A percentile compares a stretch with the other conserved stretches of the same genome.
Conservation (phyloP, 2,888 invertebrate species). For the Pristionchus mayeri region DNA sequence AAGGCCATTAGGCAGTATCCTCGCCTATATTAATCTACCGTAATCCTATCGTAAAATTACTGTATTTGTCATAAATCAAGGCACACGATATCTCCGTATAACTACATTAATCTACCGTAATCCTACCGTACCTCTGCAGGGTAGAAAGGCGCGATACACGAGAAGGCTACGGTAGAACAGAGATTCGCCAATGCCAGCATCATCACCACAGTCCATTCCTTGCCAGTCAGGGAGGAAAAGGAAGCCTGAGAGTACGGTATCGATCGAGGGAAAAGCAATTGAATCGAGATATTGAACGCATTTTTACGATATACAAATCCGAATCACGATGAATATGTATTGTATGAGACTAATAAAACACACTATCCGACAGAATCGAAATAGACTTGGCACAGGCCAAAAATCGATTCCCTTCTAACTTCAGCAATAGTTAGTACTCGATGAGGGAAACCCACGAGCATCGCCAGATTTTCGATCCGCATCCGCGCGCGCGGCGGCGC, state of each 20-base stretch:
- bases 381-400: too few relatives aligned
- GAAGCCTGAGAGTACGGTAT: constrained; percentile 43
- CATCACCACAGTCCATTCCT: constrained; percentile 69
- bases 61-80: neutral
- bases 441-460: too few relatives aligned
- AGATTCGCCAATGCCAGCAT: constrained; percentile 75
- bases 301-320: too few relatives aligned
- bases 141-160: constrained; percentile 76
- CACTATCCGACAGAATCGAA: too few relatives aligned
- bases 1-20: neutral
- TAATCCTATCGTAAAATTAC: neutral
- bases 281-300: neutral
- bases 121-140: constrained; percentile 66
- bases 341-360: too few relatives aligned
- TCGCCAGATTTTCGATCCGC: too few relatives aligned
- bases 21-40: neutral
- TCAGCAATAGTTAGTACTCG: too few relatives aligned
- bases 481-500: too few relatives aligned
- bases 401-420: too few relatives aligned
- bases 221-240: constrained; percentile 53
- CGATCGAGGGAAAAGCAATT: neutral
- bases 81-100: neutral
- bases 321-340: too few relatives aligned
- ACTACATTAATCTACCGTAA: neutral
- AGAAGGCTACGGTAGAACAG: constrained; percentile 75